Percentiles rank a stretch among this genome's conserved stretches.
These are phyloP conservation scores for Muraenolepis orangiensis DNA, from an alignment of 2,797 vertebrate species.

Conservation along the genomic window DNA sequence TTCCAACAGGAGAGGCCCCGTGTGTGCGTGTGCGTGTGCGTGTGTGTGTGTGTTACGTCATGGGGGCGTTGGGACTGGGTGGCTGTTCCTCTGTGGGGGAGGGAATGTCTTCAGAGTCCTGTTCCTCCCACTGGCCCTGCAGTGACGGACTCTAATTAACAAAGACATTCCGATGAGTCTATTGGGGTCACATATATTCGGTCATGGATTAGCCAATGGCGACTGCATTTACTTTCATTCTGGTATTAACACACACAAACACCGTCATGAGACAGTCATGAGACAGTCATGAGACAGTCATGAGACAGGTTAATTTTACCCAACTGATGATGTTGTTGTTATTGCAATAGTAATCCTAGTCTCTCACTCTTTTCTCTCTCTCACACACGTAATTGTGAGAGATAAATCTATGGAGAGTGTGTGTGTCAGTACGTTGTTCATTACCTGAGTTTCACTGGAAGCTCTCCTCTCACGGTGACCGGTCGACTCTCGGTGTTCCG, in stretches of 20 bases:
- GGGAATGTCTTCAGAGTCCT: constrained; percentile 72
- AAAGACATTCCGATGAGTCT: not conserved
- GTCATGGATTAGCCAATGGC: not conserved
- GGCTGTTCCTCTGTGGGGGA: constrained; percentile 68
- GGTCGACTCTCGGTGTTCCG: constrained; percentile 56
- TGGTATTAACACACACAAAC: not conserved
- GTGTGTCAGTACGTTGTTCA: not conserved
- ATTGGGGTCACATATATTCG: not conserved
- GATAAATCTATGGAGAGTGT: not conserved
- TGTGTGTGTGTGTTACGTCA: constrained; percentile 52
- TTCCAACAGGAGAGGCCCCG: too few species aligned
- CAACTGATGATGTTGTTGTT: too few species aligned
- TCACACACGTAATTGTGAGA: not conserved
- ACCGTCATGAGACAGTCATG: too few species aligned
- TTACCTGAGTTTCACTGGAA: constrained; percentile 60
- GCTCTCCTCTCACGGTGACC: constrained; percentile 49
- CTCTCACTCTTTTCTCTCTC: too few species aligned
- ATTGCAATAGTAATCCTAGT: too few species aligned
- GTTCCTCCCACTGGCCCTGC: constrained; percentile 66
- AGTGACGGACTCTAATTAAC: not conserved
- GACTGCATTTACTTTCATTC: not conserved
- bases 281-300: too few species aligned
- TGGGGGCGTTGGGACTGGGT: constrained; percentile 47
- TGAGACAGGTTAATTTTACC: too few species aligned
- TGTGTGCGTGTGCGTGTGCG: too few species aligned